Percentiles rank a stretch among this genome's conserved stretches.
Evolutionary conservation across 2,113 vertebrate species (phyloP).

Genomic region (Carollia perspicillata): DNA sequence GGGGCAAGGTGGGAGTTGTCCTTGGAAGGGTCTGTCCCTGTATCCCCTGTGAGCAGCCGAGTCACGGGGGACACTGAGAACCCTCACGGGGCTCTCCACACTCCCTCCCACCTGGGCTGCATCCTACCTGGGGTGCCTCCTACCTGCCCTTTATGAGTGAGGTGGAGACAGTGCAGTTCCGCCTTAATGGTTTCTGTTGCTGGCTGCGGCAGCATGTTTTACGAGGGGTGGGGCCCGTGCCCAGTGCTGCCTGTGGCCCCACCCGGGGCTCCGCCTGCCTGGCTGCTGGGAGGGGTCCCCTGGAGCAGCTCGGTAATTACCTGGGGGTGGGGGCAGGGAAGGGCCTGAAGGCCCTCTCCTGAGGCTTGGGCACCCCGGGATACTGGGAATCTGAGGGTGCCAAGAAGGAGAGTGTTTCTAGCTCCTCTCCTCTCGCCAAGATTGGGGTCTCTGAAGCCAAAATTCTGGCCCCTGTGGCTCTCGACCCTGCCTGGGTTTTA

Average conservation of each 20-base stretch:
- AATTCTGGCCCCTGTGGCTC: neutral
- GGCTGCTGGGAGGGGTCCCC: conserved; percentile 84
- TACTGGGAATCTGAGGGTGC: neutral
- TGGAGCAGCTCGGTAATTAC: conserved; percentile 83
- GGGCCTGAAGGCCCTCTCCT: conserved; percentile 33
- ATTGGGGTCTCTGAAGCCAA: neutral
- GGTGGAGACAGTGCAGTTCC: conserved; percentile 82
- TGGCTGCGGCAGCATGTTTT: conserved; percentile 87
- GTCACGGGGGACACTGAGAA: conserved; percentile 59
- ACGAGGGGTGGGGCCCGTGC: conserved; percentile 83
- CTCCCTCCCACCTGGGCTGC: conserved; percentile 59
- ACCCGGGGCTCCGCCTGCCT: conserved; percentile 82
- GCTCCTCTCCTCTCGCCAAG: neutral
- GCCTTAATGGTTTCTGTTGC: conserved; percentile 88
- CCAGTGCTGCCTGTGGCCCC: conserved; percentile 82
- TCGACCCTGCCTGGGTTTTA: neutral
- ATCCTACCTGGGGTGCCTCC: conserved; percentile 68
- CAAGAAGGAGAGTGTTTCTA: neutral
- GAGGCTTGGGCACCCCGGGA: neutral
- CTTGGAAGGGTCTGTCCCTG: conserved; percentile 55
- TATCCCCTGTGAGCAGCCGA: conserved; percentile 70
- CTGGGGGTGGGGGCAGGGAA: conserved; percentile 20
- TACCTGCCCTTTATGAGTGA: conserved; percentile 79
- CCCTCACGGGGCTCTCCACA: conserved; percentile 59
- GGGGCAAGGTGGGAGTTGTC: neutral